Evolutionary conservation across 2,888 invertebrate genomes (phyloP), one percentile per base, ranked within the genome.

Genomic region (Eucriotettix oculatus): DNA sequence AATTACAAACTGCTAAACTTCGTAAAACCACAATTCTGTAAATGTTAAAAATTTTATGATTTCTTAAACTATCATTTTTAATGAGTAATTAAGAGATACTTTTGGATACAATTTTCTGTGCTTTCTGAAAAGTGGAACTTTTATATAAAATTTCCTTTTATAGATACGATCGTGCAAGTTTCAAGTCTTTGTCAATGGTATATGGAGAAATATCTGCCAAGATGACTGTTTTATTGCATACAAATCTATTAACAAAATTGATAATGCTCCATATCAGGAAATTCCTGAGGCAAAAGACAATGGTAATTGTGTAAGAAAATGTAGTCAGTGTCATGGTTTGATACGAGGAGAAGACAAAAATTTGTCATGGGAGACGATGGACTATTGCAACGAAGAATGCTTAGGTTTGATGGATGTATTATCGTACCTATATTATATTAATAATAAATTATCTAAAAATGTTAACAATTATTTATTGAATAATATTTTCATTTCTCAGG

Each of bases 291-390:
- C 48, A 48, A n/a, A 9, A 7, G 48, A 48, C n/a, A 48, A 12
- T 48, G n/a, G 14, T 14, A 14, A n/a, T 48, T 12, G n/a, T 48
- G 48, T 48, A n/a, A 74, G 84, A 1, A 75, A 75, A 16, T 84
- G 84, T 67, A 73, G 73, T 0, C 78, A 81, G 61, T 87, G 87
- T 69, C 17, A 41, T 10, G 68, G 70, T 5, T 69, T 76, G 48
- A 73, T 81, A 0, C 68, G 72, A 5, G 67, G 74, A 0, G 81
- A 81, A 57, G 85, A 86, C 43, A 81, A 81, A 63, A 81, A 84
- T 68, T 74, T 90, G 16, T 83, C 85, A 0, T 95, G 94, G 95
- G 92, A 94, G 73, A 90, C 92, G 0, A 88, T 93, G 86, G 92
- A 94, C 71, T 95, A 90, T 71, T 95, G 95, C 70, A 87, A 89